Evolutionary conservation across 1,140 invertebrate species (phyloP).

Genomic region (Caenorhabditis remanei): DNA sequence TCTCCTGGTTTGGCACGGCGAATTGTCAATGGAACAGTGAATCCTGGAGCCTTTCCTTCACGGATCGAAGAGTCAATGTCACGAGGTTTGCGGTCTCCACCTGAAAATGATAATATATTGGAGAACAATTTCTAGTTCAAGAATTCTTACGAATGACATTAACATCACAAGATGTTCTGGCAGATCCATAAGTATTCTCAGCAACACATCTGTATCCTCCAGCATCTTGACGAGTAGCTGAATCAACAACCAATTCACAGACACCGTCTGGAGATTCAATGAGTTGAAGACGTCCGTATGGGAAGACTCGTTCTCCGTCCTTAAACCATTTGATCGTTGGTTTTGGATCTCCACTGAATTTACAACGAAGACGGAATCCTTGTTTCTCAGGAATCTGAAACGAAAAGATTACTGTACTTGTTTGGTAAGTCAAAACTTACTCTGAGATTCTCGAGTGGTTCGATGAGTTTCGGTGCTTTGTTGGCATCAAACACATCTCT

Average conservation of each 20-base stretch:
- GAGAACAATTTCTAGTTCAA: neutral
- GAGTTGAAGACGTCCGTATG: conserved; percentile 72
- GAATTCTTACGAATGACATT: conserved; percentile 59
- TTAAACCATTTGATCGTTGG: conserved; percentile 83
- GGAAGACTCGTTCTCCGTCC: conserved; percentile 75
- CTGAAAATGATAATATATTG: conserved; percentile 57
- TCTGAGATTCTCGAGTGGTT: conserved; percentile 74
- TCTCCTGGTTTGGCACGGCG: conserved; percentile 71
- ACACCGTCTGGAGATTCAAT: conserved; percentile 82
- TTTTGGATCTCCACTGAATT: conserved; percentile 87
- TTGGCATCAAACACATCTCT: conserved; percentile 69
- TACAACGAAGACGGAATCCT: conserved; percentile 85
- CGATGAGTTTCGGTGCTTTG: conserved; percentile 75
- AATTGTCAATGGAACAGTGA: conserved; percentile 74
- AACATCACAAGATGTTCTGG: conserved; percentile 75
- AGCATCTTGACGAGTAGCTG: conserved; percentile 83
- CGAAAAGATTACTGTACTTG: neutral
- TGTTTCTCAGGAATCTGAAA: conserved; percentile 82
- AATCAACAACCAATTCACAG: conserved; percentile 85
- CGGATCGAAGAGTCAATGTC: conserved; percentile 69
- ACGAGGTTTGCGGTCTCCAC: conserved; percentile 68
- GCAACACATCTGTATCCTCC: conserved; percentile 84
- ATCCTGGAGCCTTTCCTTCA: conserved; percentile 75
- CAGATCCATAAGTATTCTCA: conserved; percentile 74
- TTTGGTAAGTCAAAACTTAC: conserved; percentile 19